phyloP scores from a whole-genome alignment of 2,888 invertebrate genomes.

The Tetheella fluctuosa region DNA sequence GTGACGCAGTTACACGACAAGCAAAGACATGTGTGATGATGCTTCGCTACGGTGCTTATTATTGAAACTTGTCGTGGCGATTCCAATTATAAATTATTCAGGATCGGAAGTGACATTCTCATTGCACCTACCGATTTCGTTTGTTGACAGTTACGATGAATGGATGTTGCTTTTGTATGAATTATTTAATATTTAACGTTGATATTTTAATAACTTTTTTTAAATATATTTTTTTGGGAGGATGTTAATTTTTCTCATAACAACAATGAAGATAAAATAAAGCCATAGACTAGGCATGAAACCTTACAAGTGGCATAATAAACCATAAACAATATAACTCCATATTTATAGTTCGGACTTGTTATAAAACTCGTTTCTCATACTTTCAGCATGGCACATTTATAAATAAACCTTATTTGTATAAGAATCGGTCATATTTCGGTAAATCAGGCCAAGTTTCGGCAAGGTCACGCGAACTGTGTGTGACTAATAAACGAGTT shows the following conservation, averaged over 20 bases:
- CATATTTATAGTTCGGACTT: background rate
- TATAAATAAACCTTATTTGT: constrained; percentile 25
- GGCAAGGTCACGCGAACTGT: constrained; percentile 27
- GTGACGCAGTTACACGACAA: constrained; percentile 53
- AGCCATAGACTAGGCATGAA: constrained; percentile 5
- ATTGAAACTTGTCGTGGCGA: no score
- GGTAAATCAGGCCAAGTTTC: constrained; percentile 27
- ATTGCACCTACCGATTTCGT: no score
- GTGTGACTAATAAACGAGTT: constrained; percentile 17
- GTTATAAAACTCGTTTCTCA: background rate
- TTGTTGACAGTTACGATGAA: no score
- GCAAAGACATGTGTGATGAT: constrained; percentile 5
- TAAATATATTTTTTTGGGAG: no score
- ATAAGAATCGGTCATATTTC: constrained; percentile 27
- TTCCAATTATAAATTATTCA: no score
- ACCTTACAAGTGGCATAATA: background rate
- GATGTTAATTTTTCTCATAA: no score
- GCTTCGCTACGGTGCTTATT: background rate
- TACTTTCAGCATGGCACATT: background rate
- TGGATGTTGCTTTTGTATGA: no score
- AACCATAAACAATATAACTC: background rate
- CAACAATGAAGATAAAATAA: background rate
- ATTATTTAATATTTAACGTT: no score
- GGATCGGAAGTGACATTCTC: no score
- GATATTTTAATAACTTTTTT: no score